Evolutionary conservation across 2,797 vertebrate genomes (phyloP), one percentile per base, ranked within the genome.

Genomic region (Hippopotamyrus pictus): DNA sequence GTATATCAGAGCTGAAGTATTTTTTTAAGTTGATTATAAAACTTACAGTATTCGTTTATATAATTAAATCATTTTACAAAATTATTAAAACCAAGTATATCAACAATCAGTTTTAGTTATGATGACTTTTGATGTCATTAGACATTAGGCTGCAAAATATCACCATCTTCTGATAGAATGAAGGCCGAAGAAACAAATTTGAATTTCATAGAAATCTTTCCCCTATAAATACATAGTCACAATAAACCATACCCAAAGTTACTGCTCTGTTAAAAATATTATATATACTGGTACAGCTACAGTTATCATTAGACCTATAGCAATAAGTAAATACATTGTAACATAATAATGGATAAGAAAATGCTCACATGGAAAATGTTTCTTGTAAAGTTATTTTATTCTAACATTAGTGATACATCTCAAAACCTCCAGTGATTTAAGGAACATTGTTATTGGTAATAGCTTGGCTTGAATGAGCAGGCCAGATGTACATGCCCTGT

Each of bases 91-190:
- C n/a, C 19, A 84, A 25, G 17, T 46, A 84, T 50, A 48, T 84
- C 7, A 85, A 33, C 25, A 50, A 19, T 33, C 25, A 7, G n/a
- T 53, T 53, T 50, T 29, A 29, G 19, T 51, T 53, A 5, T 73
- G 4, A 29, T 53, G 17, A 84, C 69, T 76, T n/a, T n/a, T n/a
- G n/a, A 92, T 92, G 69, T 46, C 84, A 92, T 92, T 90, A 92
- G 53, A 90, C 85, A 44, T 88, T 89, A 59, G 11, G 85, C 59
- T 19, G 73, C 73, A 79, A 37, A 44, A 79, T 79, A 5, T 19
- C 73, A 41, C 62, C 25, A 33, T 69, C 11, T 17, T 41, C 2
- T 44, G 22, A 37, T 17, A 37, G 17, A 17, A 79, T 19, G 73
- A 29, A 79, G 73, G 4, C 14, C 73, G 4, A 44, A 4, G 73